Conservation (phyloP, 2,888 invertebrate genomes). For the Drosophila prolongata region DNA sequence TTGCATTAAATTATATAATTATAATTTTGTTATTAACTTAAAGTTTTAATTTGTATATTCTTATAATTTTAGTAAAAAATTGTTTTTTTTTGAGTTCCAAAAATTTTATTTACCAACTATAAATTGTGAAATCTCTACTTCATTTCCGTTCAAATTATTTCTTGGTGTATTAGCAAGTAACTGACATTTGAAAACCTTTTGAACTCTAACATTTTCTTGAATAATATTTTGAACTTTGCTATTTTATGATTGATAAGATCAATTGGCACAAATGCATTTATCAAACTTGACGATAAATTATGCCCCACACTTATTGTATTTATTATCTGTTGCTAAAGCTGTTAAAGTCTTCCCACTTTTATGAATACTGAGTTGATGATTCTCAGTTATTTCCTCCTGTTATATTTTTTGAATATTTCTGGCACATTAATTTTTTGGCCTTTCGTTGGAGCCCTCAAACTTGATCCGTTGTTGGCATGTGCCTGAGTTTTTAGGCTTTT, state of each 20-base stretch:
- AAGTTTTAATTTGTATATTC: too few species aligned
- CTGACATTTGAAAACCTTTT: not conserved
- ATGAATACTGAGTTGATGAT: constrained; percentile 16
- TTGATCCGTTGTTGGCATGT: constrained; percentile 34
- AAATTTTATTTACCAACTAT: too few species aligned
- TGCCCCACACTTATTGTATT: not conserved
- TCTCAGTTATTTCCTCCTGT: not conserved
- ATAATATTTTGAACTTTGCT: constrained; percentile 11
- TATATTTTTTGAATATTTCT: not conserved
- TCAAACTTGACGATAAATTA: constrained; percentile 7
- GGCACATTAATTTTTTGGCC: constrained; percentile 1
- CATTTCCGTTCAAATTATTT: not conserved
- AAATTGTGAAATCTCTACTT: too few species aligned
- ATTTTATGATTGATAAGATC: constrained; percentile 2
- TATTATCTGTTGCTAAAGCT: not conserved
- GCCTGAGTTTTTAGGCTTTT: constrained; percentile 14
- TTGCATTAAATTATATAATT: too few species aligned
- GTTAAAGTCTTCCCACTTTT: not conserved
- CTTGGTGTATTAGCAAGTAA: not conserved
- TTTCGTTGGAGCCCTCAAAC: constrained; percentile 9
- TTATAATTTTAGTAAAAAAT: too few species aligned
- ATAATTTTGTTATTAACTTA: too few species aligned
- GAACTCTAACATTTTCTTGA: constrained; percentile 24
- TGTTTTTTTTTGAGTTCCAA: too few species aligned
- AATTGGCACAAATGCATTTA: constrained; percentile 10